Evolutionary conservation across 2,113 vertebrate species (phyloP).

Genomic region (Myrmophylax atrothorax): DNA sequence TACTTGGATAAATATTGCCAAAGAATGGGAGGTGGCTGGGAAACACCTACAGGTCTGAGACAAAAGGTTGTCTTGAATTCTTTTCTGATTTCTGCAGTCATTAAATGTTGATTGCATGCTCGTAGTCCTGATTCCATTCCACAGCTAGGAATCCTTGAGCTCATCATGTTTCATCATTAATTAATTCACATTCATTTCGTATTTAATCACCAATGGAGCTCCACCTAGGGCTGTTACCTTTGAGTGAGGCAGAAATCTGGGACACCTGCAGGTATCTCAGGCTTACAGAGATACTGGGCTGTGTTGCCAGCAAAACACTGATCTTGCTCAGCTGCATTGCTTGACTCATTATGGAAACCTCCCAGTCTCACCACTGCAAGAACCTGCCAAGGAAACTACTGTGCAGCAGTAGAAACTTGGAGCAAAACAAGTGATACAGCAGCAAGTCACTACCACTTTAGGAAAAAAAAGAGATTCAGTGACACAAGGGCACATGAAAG

Average conservation of each 20-base stretch:
- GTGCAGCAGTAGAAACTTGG: background rate
- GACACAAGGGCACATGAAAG: background rate
- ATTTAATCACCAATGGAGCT: background rate
- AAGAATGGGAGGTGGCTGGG: background rate
- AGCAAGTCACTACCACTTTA: background rate
- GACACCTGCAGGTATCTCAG: background rate
- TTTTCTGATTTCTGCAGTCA: background rate
- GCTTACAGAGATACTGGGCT: background rate
- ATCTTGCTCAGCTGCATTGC: background rate
- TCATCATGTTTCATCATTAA: background rate
- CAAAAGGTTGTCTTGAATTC: background rate
- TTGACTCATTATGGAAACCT: slow-evolving; percentile 17
- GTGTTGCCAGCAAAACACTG: background rate
- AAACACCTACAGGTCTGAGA: background rate
- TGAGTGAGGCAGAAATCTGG: background rate
- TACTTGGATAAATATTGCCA: accelerated
- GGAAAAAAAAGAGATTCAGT: background rate
- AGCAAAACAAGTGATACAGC: background rate
- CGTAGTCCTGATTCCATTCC: background rate
- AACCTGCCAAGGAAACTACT: background rate
- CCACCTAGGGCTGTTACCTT: slow-evolving; percentile 18
- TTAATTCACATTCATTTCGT: background rate
- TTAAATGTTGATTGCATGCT: background rate
- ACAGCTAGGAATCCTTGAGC: background rate
- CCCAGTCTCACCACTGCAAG: background rate